Percentiles rank a stretch among this genome's conserved stretches.
These are phyloP conservation scores for Falcunculus frontatus DNA, from an alignment of 2,113 vertebrate genomes.

Conservation along the genomic window DNA sequence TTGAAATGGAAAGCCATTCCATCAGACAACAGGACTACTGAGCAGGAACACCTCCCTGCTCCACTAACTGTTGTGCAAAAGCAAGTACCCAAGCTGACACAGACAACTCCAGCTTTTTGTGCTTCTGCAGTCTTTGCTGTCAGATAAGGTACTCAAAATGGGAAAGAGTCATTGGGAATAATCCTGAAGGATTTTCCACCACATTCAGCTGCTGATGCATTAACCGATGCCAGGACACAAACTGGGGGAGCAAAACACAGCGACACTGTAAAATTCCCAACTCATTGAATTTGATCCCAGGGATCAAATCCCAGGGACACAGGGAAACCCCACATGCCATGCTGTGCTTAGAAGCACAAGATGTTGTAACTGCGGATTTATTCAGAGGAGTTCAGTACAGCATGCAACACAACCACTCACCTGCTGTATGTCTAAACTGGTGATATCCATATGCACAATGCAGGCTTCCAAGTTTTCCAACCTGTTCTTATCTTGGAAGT, in stretches of 20 bases:
- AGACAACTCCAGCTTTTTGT: neutral
- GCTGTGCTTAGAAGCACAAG: neutral
- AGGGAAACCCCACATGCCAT: neutral
- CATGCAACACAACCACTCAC: slow-evolving; percentile 54
- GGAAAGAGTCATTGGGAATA: neutral
- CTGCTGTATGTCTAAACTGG: slow-evolving; percentile 96
- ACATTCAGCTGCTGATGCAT: neutral
- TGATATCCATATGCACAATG: slow-evolving; percentile 96
- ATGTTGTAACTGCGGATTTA: neutral
- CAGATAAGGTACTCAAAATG: neutral
- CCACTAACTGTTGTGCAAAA: neutral
- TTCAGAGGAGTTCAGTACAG: neutral
- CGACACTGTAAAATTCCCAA: neutral
- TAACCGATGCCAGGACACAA: neutral
- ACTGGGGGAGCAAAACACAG: neutral
- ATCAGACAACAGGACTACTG: neutral
- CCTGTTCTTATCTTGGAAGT: slow-evolving; percentile 90
- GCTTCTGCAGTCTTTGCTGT: neutral
- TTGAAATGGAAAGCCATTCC: neutral
- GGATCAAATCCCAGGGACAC: neutral
- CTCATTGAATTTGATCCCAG: neutral
- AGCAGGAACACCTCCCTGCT: neutral
- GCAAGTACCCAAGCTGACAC: neutral
- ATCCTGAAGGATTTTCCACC: neutral
- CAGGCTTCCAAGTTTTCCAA: slow-evolving; percentile 95